A percentile compares a stretch with the other conserved stretches of the same genome.
Conservation (phyloP, 2,888 invertebrate genomes). For the Ashinkailepas kermadecensis region DNA sequence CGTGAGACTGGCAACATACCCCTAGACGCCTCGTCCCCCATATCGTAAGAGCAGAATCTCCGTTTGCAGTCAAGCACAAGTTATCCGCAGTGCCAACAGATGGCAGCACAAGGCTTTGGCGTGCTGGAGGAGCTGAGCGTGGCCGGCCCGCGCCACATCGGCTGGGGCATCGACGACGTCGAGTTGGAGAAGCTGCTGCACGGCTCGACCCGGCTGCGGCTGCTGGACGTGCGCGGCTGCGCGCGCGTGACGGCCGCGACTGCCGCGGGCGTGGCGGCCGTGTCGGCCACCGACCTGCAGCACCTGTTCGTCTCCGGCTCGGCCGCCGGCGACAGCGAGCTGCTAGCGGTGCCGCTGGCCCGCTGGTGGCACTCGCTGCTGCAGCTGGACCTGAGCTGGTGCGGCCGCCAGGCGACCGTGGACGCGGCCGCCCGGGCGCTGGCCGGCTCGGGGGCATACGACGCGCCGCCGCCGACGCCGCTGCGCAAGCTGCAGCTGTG, state of each 20-base stretch:
- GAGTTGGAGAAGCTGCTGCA: slow-evolving; percentile 70
- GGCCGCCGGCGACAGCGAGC: slow-evolving; percentile 52
- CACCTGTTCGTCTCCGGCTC: slow-evolving; percentile 75
- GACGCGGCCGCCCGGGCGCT: slow-evolving; percentile 67
- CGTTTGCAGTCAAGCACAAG: background rate
- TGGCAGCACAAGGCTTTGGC: slow-evolving; percentile 69
- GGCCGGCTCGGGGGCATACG: slow-evolving; percentile 49
- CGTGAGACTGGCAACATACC: no score
- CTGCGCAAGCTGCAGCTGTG: slow-evolving; percentile 67
- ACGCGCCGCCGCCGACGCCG: slow-evolving; percentile 34
- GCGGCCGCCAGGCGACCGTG: slow-evolving; percentile 62
- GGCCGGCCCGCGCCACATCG: slow-evolving; percentile 45
- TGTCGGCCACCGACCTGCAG: slow-evolving; percentile 78
- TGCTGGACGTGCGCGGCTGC: slow-evolving; percentile 74
- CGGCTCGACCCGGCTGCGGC: slow-evolving; percentile 61
- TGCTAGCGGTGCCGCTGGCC: slow-evolving; percentile 66
- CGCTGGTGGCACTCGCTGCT: slow-evolving; percentile 79
- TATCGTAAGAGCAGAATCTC: no score
- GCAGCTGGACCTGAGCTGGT: slow-evolving; percentile 80
- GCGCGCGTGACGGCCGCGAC: slow-evolving; percentile 65
- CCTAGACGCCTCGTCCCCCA: no score
- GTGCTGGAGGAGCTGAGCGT: slow-evolving; percentile 73
- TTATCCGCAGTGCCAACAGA: slow-evolving; percentile 45
- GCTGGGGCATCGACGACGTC: slow-evolving; percentile 59
- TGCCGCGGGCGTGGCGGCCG: slow-evolving; percentile 68